Percentiles rank a stretch among this genome's conserved stretches.
These are phyloP conservation scores for Propithecus coquereli DNA, from an alignment of 2,113 vertebrate species.

Conservation along the genomic window DNA sequence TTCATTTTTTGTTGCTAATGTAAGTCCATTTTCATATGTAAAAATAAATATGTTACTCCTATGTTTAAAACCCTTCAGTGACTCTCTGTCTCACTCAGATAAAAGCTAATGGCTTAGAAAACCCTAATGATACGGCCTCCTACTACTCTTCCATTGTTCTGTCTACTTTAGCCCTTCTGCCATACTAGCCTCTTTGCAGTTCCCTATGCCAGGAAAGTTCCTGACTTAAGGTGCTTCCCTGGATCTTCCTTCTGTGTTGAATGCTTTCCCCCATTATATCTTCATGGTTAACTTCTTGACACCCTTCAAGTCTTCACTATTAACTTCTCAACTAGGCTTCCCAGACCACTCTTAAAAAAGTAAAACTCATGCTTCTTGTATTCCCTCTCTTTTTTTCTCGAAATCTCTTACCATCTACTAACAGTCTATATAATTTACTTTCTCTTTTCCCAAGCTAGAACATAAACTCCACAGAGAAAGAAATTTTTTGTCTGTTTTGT, in stretches of 20 bases:
- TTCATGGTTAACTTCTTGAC: not conserved
- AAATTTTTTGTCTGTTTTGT: not conserved
- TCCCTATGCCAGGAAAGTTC: not conserved
- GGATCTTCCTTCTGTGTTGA: not conserved
- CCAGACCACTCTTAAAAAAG: not conserved
- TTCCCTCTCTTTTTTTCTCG: not conserved
- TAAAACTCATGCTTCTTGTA: not conserved
- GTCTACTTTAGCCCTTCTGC: not conserved
- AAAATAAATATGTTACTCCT: not conserved
- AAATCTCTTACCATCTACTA: not conserved
- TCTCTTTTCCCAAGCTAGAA: not conserved
- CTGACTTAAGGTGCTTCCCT: not conserved
- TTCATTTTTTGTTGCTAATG: not conserved
- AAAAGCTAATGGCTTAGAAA: not conserved
- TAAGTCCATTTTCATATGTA: not conserved
- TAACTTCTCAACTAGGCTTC: not conserved
- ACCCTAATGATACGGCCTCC: not conserved
- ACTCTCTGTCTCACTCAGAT: not conserved
- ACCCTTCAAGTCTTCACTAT: not conserved
- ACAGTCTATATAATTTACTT: not conserved
- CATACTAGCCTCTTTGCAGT: not conserved
- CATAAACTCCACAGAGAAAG: not conserved
- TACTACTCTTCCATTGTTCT: not conserved
- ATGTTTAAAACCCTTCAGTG: not conserved
- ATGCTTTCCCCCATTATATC: not conserved